Percentiles rank a stretch among this genome's conserved stretches.
phyloP scores from a whole-genome alignment of 1,140 invertebrate genomes.

The Zophobas atratus region DNA sequence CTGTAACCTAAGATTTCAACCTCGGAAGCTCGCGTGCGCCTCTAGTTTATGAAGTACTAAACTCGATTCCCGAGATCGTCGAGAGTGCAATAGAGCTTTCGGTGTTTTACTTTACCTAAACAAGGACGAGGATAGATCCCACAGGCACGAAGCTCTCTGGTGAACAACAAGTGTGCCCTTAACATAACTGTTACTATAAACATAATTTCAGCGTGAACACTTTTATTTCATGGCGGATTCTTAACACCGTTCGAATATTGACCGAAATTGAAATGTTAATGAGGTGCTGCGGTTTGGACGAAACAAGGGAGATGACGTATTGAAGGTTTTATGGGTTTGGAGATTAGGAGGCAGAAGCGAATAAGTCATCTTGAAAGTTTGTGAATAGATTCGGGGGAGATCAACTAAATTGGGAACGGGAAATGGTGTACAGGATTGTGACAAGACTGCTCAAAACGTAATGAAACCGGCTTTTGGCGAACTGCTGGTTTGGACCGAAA shows the following conservation, averaged over 20 bases:
- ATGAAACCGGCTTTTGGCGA: too few relatives aligned
- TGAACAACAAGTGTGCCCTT: constrained; percentile 67
- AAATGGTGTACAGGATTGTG: too few relatives aligned
- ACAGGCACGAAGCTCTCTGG: constrained; percentile 49
- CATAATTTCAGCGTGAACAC: constrained; percentile 66
- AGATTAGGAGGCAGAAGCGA: too few relatives aligned
- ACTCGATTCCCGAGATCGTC: constrained; percentile 61
- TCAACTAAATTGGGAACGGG: too few relatives aligned
- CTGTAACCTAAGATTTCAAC: constrained; percentile 67
- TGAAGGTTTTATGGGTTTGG: too few relatives aligned
- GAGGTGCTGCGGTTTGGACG: constrained; percentile 9
- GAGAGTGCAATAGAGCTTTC: constrained; percentile 33
- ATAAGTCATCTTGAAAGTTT: too few relatives aligned
- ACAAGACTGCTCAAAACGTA: too few relatives aligned
- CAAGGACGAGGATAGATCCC: constrained; percentile 45
- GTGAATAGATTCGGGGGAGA: too few relatives aligned
- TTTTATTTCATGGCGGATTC: constrained; percentile 63
- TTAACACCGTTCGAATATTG: constrained; percentile 58
- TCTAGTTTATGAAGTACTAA: constrained; percentile 68
- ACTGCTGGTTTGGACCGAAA: too few relatives aligned
- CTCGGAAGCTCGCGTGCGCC: constrained; percentile 66
- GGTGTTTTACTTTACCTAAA: constrained; percentile 7
- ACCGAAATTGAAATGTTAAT: constrained; percentile 52
- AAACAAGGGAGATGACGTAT: background rate
- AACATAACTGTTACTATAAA: constrained; percentile 68